Conservation (phyloP, 2,888 invertebrate genomes). For the Colletes collaris region DNA sequence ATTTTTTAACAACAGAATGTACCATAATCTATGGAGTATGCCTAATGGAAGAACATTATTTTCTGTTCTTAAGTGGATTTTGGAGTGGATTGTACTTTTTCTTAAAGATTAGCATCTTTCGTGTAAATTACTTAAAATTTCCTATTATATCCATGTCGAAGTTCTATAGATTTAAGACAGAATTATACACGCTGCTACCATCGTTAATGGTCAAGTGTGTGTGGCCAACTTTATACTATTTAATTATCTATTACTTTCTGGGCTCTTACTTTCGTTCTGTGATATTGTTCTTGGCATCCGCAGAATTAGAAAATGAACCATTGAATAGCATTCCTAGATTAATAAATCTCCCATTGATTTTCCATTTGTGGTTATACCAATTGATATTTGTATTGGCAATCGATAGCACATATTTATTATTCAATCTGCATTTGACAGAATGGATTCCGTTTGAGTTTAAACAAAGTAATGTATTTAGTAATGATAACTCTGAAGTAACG, state of each 20-base stretch:
- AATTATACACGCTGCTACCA: slow-evolving; percentile 85
- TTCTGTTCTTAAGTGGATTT: slow-evolving; percentile 87
- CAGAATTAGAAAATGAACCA: slow-evolving; percentile 85
- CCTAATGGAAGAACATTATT: slow-evolving; percentile 88
- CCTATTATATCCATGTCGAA: slow-evolving; percentile 89
- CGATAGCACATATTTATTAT: slow-evolving; percentile 88
- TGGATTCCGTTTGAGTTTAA: slow-evolving; percentile 87
- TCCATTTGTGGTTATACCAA: slow-evolving; percentile 89
- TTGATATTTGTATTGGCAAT: slow-evolving; percentile 89
- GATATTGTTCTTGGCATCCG: slow-evolving; percentile 84
- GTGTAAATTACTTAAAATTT: slow-evolving; percentile 86
- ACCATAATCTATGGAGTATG: slow-evolving; percentile 84
- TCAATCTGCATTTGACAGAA: slow-evolving; percentile 89
- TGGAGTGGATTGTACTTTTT: slow-evolving; percentile 88
- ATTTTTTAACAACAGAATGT: slow-evolving; percentile 84
- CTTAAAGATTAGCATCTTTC: slow-evolving; percentile 85
- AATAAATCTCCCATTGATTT: slow-evolving; percentile 84
- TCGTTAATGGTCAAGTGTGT: slow-evolving; percentile 86
- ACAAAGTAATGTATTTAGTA: slow-evolving; percentile 77
- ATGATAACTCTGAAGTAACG: slow-evolving; percentile 80
- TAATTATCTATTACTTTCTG: slow-evolving; percentile 86
- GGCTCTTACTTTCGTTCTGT: slow-evolving; percentile 85
- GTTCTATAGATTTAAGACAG: slow-evolving; percentile 87
- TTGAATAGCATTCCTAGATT: slow-evolving; percentile 84
- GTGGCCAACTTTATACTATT: slow-evolving; percentile 86